Evolutionary conservation across 2,888 invertebrate genomes (phyloP), one percentile per base, ranked within the genome.

Genomic region (Hypolimnas misippus): DNA sequence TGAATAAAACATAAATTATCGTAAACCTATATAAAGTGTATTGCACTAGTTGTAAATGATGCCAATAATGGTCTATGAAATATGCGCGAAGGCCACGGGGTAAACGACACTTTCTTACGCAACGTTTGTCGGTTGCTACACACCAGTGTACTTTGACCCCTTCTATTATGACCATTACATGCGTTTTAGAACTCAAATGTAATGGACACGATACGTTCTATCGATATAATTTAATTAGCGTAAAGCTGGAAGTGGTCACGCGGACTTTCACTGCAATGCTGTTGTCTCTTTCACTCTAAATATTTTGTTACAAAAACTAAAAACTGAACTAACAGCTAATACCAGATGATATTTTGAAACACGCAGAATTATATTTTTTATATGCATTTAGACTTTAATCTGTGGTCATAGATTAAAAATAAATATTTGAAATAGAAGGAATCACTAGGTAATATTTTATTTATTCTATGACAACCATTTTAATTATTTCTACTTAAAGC

Each of bases 101-200:
- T 89, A 88, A 90, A 89, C 75, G 90, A 90, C 89, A 86, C 81
- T 74, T 76, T 77, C 83, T 89, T 87, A 87, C 86, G 84, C 87
- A 89, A 82, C 79, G 62, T 69, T 70, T 74, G 52, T 56, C 52
- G 46, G 62, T 51, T 33, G 53, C 56, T 46, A 49, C 17, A 57
- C 57, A 58, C 63, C 66, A 63, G 38, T 64, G 51, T 66, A 61
- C 42, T 44, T 66, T 63, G 66, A 64, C 57, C 57, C 49, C 46
- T 33, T 21, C 40, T 6, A 46, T 66, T 40, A 14, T n/a, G 19
- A 46, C 35, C 51, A 52, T 35, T 50, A 54, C 44, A 21, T 44
- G 40, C 29, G 21, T 31, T 10, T 35, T 16, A 50, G 51, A 63
- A 63, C 21, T 52, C 49, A 55, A 40, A 55, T 44, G 55, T 17